phyloP scores from a whole-genome alignment of 2,888 invertebrate genomes.

The Drosophila merina region DNA sequence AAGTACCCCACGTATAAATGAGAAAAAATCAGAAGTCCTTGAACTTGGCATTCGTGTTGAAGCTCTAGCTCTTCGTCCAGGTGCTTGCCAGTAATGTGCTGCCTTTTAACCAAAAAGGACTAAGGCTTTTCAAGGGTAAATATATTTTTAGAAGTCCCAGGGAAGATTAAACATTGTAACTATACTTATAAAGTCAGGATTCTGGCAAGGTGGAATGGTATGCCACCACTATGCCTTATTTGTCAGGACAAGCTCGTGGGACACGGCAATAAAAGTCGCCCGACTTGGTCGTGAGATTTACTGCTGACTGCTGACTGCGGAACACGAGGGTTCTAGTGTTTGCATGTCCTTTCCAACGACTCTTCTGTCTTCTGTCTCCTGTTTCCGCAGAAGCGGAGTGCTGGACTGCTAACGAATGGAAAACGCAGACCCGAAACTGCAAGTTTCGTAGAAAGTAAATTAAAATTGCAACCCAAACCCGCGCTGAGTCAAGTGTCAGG shows the following conservation, averaged over 20 bases:
- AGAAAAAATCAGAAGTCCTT: conserved; percentile 40
- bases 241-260: conserved; percentile 12
- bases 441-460: conserved; percentile 30
- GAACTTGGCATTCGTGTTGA: conserved; percentile 33
- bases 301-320: conserved; percentile 25
- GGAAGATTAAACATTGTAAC: not conserved
- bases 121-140: not conserved
- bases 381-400: conserved; percentile 13
- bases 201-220: not conserved
- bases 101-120: not conserved
- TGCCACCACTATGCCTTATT: conserved; percentile 13
- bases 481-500: conserved; percentile 33
- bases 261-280: conserved; percentile 33
- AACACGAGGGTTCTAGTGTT: conserved; percentile 28
- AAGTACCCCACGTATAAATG: conserved; percentile 3
- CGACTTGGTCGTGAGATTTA: conserved; percentile 33
- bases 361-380: not conserved
- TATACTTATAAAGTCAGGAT: conserved; percentile 8
- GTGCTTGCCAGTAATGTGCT: conserved; percentile 18
- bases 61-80: not conserved
- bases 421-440: conserved; percentile 12
- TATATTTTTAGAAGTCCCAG: not conserved
- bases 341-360: conserved; percentile 38
- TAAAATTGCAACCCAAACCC: conserved; percentile 23
- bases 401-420: not conserved